Evolutionary conservation across 37 sponge, comb jelly and placozoan genomes (phyloP).

Genomic region (Eunapius fragilis): DNA sequence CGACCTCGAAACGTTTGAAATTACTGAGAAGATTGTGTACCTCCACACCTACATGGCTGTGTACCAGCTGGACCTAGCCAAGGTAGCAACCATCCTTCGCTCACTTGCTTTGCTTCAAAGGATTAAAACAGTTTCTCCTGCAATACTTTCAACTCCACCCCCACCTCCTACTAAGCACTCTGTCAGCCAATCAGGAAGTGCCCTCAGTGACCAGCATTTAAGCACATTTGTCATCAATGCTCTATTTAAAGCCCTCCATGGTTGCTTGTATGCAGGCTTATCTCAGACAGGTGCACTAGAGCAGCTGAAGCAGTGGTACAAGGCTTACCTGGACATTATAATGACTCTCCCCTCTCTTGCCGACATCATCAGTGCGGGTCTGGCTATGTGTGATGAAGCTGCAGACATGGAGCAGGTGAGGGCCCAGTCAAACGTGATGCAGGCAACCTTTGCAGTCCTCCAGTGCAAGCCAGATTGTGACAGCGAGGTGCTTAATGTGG

Average conservation of each 20-base stretch:
- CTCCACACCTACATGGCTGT: slow-evolving; percentile 48
- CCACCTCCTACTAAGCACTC: not conserved
- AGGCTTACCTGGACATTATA: slow-evolving; percentile 40
- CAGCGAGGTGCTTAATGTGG: not conserved
- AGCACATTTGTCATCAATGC: slow-evolving; percentile 42
- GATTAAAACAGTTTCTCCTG: not conserved
- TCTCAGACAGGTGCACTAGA: not conserved
- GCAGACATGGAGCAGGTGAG: not conserved
- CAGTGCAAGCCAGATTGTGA: slow-evolving; percentile 8
- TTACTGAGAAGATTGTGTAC: not conserved
- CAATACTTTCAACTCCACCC: not conserved
- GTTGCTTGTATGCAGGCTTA: slow-evolving; percentile 16
- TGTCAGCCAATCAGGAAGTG: not conserved
- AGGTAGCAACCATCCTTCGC: slow-evolving; percentile 53
- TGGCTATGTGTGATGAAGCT: not conserved
- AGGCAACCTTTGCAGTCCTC: slow-evolving; percentile 37
- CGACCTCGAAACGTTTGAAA: slow-evolving; percentile 10
- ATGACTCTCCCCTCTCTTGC: not conserved
- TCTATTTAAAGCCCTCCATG: slow-evolving; percentile 49
- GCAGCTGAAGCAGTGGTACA: slow-evolving; percentile 36
- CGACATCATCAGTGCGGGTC: not conserved
- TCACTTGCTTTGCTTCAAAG: slow-evolving; percentile 34
- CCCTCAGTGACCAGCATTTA: slow-evolving; percentile 38
- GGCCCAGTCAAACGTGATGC: slow-evolving; percentile 59
- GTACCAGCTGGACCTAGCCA: slow-evolving; percentile 69